Base-by-base conservation (phyloP, 2,113 vertebrate species). In the Hystrix cristata region DNA sequence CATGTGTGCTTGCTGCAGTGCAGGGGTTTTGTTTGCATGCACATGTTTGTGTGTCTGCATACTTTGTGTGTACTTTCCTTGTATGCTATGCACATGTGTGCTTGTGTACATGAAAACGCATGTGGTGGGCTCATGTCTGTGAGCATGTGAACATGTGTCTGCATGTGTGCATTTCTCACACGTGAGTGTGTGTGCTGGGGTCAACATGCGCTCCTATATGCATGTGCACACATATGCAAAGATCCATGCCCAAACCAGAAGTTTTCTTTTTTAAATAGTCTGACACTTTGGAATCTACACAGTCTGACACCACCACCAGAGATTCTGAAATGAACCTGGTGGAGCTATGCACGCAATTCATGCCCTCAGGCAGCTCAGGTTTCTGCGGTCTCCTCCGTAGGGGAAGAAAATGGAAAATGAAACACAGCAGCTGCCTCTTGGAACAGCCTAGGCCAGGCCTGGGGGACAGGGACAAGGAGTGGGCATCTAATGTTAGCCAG, bases 391-490 rank as follows among this genome's bases (percentile, higher is more conserved):
- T 94, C 94, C 78, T 92, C 53, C 57, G 86, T 55, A 46, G 91
- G 67, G 51, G 51, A 88, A 65, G 88, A 69, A 92, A 97, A 95
- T 46, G 78, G 71, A 96, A 97, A 92, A 91, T 62, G 78, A 46
- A 96, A 81, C 65, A 57, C 65, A 94, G 51, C 0, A 6, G 10
- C 34, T 14, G 74, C 64, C 83, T 88, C 76, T 38, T 21, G 90
- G 83, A 87, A 71, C 27, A 90, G 90, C 43, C 27, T 7, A 46
- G 90, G 43, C 72, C 23, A 51, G 64, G 62, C 81, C 48, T 2
- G 62, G 31, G 81, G 29, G 13, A 27, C 7, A 34, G n/a, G 46
- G 48, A 16, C 2, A 16, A 29, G 67, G 31, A 69, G 38, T 67
- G 27, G 69, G 46, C 83, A 71, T n/a, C 76, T 55, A 34, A 74